phyloP scores from a whole-genome alignment of 1,140 invertebrate species.

The Leptonema lineaticorne region DNA sequence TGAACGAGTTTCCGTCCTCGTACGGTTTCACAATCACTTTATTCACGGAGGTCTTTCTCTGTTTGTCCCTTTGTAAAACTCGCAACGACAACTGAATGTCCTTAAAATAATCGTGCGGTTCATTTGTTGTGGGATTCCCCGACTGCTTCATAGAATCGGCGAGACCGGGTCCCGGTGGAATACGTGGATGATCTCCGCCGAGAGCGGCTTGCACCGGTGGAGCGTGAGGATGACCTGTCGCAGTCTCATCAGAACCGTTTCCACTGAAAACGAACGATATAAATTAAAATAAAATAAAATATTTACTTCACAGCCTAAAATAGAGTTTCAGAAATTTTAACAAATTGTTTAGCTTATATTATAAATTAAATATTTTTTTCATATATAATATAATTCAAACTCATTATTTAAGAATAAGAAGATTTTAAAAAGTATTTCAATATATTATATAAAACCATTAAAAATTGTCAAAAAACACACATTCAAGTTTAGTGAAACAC shows the following conservation, averaged over 20 bases:
- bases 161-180: conserved; percentile 32
- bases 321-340: no score
- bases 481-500: no score
- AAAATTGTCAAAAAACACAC: no score
- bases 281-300: no score
- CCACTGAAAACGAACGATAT: conserved; percentile 25
- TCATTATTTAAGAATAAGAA: no score
- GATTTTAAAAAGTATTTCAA: no score
- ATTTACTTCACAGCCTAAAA: no score
- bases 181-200: conserved; percentile 31
- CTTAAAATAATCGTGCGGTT: conserved; percentile 49
- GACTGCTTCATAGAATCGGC: conserved; percentile 38
- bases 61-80: conserved; percentile 48
- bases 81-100: conserved; percentile 49
- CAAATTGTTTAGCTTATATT: no score
- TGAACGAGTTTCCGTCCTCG: conserved; percentile 53
- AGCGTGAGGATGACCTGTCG: conserved; percentile 19
- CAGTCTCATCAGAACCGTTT: conserved; percentile 30
- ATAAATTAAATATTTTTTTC: no score
- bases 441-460: no score
- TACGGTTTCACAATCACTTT: conserved; percentile 59
- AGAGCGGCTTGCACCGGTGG: conserved; percentile 27
- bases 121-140: conserved; percentile 11
- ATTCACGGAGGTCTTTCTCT: conserved; percentile 49
- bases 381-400: no score